These are phyloP conservation scores for Felis catus DNA, from an alignment of 2,113 vertebrate genomes.

Conservation along the genomic window F.catus_Fca126_mat1.0 CM031413.1:152242001-152242500, in stretches of 20 bases:
- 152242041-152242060: not conserved
- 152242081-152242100: not conserved
- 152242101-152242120: not conserved
- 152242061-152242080: not conserved
- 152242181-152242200: not conserved
- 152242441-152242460: not conserved
- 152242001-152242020: not conserved
- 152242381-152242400: not conserved
- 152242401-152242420: not conserved
- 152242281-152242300: not conserved
- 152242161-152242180: not conserved
- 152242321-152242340: not conserved
- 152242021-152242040: not conserved
- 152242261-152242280: not conserved
- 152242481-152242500: not conserved
- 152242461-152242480: not conserved
- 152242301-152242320: not conserved
- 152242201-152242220: not conserved
- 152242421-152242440: not conserved
- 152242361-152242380: not conserved
- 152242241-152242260: not conserved
- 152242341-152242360: not conserved
- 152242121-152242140: not conserved
- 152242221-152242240: not conserved
- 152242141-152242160: not conserved